Base-by-base conservation (phyloP, 2,888 invertebrate species). In the Acleris holmiana region DNA sequence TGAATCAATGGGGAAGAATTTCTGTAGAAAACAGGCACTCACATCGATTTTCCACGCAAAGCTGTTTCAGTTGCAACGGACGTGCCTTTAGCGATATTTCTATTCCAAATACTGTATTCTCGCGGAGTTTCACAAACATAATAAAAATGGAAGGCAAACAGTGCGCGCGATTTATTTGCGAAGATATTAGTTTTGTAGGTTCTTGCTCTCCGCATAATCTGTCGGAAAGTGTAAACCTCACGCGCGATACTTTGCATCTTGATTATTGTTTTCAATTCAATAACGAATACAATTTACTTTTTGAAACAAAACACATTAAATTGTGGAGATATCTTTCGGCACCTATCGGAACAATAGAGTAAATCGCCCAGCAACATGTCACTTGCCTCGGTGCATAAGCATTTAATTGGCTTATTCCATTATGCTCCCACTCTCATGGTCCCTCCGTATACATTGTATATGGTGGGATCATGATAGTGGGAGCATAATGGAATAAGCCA, bases 61-160 rank as follows among this genome's bases (percentile, higher is more conserved):
- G 18, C 19, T 54, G 44, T 47, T 48, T 67, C 69, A 72, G 62
- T 73, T 56, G 73, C 74, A 71, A 67, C 71, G 79, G 78, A 84
- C 84, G 88, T 86, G 88, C 84, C 80, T 78, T 72, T 74, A 66
- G 69, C 71, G 70, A 77, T 73, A 69, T 74, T 79, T 76, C 76
- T 75, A 77, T 80, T 81, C 77, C 80, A 80, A 85, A 83, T 76
- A 84, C 76, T 85, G 81, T 71, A 69, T 72, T 76, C 72, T 35
- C 73, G 72, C 67, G 71, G 78, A 76, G 79, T 76, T 75, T 75
- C 75, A 79, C 80, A 84, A 86, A 88, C 86, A 86, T 84, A 76
- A 89, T 86, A 91, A 91, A 91, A 90, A 89, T 88, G 84, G 82
- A 85, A 83, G 71, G 83, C 83, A 91, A 91, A 91, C 88, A 91